phyloP scores from a whole-genome alignment of 2,113 vertebrate genomes.

The Aramus guarauna region DNA sequence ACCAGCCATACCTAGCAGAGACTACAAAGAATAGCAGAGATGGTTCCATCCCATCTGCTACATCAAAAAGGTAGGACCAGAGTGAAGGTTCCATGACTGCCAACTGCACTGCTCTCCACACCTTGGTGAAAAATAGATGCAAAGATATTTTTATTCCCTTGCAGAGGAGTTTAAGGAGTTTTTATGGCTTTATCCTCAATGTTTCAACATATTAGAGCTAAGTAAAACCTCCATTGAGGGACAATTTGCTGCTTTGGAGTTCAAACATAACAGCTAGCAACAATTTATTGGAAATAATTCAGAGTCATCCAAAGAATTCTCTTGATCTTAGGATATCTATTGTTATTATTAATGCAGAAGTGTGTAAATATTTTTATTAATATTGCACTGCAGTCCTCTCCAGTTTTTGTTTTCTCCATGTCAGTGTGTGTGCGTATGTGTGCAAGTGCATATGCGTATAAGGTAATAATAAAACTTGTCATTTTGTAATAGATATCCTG shows the following conservation, averaged over 20 bases:
- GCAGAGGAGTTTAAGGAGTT: background rate
- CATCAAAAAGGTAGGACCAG: background rate
- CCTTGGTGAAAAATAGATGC: background rate
- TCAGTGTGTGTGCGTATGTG: fast-evolving
- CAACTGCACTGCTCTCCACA: background rate
- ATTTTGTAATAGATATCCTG: background rate
- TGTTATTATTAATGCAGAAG: background rate
- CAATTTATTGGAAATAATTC: background rate
- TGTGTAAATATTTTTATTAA: background rate
- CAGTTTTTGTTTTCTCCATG: no score
- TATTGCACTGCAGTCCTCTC: background rate
- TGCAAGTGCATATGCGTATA: background rate
- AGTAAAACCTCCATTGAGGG: background rate
- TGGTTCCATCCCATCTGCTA: background rate
- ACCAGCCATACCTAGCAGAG: background rate
- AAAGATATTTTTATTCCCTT: background rate
- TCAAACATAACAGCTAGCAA: background rate
- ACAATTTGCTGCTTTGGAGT: background rate
- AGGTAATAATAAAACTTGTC: background rate
- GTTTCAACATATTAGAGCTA: background rate
- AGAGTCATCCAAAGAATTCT: background rate
- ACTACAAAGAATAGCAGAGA: background rate
- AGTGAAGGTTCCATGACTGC: background rate
- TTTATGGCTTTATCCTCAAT: background rate
- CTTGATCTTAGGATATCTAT: background rate